These are phyloP conservation scores for Plutomurus gul DNA, from an alignment of 1,140 invertebrate genomes.

Conservation along the genomic window DNA sequence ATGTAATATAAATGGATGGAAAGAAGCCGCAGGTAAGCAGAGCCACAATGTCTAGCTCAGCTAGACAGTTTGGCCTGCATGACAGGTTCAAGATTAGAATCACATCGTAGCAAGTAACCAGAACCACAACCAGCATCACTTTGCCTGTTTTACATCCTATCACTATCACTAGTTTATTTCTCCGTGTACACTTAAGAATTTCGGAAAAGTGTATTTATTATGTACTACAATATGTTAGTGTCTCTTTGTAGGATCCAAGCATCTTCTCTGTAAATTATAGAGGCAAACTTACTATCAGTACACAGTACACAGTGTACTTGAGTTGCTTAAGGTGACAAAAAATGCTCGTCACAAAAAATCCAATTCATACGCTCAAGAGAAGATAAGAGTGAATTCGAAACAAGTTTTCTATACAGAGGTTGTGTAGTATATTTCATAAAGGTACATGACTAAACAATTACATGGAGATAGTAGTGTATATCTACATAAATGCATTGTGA, in stretches of 20 bases:
- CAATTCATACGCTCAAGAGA: neutral
- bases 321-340: constrained; percentile 5
- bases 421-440: too few species aligned
- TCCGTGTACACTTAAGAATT: neutral
- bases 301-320: neutral
- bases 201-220: too few species aligned
- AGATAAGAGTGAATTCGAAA: neutral
- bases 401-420: neutral
- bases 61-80: constrained; percentile 50
- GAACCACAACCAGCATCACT: constrained; percentile 35
- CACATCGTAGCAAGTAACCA: constrained; percentile 24
- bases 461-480: too few species aligned
- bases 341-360: neutral
- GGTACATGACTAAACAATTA: too few species aligned
- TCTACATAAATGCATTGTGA: too few species aligned
- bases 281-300: neutral
- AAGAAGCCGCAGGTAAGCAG: constrained; percentile 31
- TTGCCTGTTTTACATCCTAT: constrained; percentile 25
- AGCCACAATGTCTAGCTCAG: constrained; percentile 49
- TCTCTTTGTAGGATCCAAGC: too few species aligned
- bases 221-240: too few species aligned
- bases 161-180: constrained; percentile 13
- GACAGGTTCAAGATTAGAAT: constrained; percentile 48
- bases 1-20: constrained; percentile 14
- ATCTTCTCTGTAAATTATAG: too few species aligned